Conservation (phyloP, 2,888 invertebrate species). For the Hyposoter didymator region DNA sequence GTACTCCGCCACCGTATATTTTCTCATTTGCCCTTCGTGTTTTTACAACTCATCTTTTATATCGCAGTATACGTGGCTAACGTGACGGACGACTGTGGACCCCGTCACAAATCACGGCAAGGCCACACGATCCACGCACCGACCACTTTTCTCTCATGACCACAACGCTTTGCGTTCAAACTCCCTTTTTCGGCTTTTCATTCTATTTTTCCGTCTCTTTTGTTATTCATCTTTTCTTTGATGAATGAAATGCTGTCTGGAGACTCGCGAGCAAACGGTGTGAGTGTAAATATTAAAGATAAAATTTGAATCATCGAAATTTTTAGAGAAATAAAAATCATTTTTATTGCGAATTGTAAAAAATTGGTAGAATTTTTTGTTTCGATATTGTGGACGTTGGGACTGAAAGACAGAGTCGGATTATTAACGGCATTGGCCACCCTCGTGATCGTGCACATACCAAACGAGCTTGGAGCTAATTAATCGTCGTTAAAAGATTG, state of each 20-base stretch:
- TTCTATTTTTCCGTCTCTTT: slow-evolving; percentile 24
- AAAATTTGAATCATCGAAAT: not conserved
- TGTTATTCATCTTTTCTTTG: slow-evolving; percentile 24
- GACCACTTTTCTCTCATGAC: slow-evolving; percentile 52
- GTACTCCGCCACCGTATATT: slow-evolving; percentile 79
- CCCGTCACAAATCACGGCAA: slow-evolving; percentile 77
- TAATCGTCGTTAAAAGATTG: slow-evolving; percentile 73
- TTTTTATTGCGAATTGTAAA: not conserved
- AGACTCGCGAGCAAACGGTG: not conserved
- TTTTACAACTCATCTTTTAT: slow-evolving; percentile 81
- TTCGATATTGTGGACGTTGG: slow-evolving; percentile 18
- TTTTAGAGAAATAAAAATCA: not conserved
- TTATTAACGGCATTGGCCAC: slow-evolving; percentile 61
- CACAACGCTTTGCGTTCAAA: slow-evolving; percentile 59
- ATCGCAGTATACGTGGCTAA: slow-evolving; percentile 71
- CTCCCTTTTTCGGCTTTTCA: slow-evolving; percentile 66
- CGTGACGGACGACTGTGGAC: slow-evolving; percentile 78
- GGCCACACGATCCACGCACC: slow-evolving; percentile 59
- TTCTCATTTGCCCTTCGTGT: slow-evolving; percentile 80
- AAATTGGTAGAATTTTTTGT: slow-evolving; percentile 9
- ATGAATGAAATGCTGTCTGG: slow-evolving; percentile 50
- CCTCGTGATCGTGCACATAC: slow-evolving; percentile 67
- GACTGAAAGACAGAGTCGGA: slow-evolving; percentile 11
- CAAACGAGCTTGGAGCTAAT: slow-evolving; percentile 72
- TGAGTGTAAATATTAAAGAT: too few relatives aligned